These are phyloP conservation scores for Drosophila elegans DNA, from an alignment of 1,140 invertebrate genomes.

Conservation along the genomic window DNA sequence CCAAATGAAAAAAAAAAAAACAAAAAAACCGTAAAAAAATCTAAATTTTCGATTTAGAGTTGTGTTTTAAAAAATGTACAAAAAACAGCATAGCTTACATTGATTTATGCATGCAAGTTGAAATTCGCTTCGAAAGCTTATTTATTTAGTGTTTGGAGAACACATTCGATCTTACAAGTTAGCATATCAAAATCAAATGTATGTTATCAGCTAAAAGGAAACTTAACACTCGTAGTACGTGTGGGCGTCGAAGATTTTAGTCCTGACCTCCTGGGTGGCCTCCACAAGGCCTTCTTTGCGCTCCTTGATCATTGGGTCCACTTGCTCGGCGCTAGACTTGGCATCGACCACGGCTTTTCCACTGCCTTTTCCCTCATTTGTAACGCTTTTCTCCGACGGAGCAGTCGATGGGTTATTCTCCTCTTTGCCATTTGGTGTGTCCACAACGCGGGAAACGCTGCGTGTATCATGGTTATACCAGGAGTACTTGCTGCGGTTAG, in stretches of 20 bases:
- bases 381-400: slow-evolving; percentile 43
- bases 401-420: background rate
- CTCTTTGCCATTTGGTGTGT: slow-evolving; percentile 14
- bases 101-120: slow-evolving; percentile 9
- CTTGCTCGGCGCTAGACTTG: slow-evolving; percentile 84
- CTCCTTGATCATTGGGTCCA: slow-evolving; percentile 86
- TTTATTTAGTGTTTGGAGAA: slow-evolving; percentile 46
- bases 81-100: background rate
- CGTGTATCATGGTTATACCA: slow-evolving; percentile 34
- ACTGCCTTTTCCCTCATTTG: slow-evolving; percentile 26
- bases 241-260: background rate
- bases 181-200: slow-evolving; percentile 39
- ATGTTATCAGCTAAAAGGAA: slow-evolving; percentile 37
- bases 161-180: slow-evolving; percentile 23
- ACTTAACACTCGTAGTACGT: slow-evolving; percentile 39
- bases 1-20: background rate
- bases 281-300: slow-evolving; percentile 86
- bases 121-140: slow-evolving; percentile 58
- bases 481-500: slow-evolving; percentile 36
- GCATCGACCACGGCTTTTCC: slow-evolving; percentile 23
- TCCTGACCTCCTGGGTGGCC: slow-evolving; percentile 84
- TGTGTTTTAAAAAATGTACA: background rate
- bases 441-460: slow-evolving; percentile 7
- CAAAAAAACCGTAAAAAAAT: background rate
- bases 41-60: background rate